phyloP scores from a whole-genome alignment of 2,888 invertebrate genomes.

The Tuberolachnus salignus region DNA sequence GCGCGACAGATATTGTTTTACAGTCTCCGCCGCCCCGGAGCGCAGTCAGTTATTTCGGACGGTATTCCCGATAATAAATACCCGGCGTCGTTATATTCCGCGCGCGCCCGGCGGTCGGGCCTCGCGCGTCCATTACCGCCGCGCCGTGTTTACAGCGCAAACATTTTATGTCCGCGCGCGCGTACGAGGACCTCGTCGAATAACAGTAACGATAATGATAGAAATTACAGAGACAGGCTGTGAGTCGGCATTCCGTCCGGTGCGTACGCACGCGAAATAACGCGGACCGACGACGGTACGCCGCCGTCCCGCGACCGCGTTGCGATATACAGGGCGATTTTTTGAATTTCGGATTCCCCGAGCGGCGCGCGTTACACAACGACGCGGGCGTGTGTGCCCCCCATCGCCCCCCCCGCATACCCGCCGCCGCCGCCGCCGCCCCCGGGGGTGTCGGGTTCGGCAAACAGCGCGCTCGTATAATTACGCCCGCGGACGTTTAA shows the following conservation, averaged over 20 bases:
- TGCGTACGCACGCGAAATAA: no score
- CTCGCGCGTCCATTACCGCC: constrained; percentile 37
- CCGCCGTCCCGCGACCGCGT: not conserved
- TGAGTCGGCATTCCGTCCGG: not conserved
- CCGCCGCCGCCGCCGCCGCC: no score
- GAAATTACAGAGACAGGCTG: not conserved
- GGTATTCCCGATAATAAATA: constrained; percentile 30
- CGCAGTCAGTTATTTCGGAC: no score
- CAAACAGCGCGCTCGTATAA: no score
- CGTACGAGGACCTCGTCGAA: not conserved
- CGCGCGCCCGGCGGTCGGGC: not conserved
- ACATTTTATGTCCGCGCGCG: constrained; percentile 18
- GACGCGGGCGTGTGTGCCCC: not conserved
- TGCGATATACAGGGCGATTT: not conserved
- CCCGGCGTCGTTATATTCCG: constrained; percentile 31
- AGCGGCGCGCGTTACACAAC: not conserved
- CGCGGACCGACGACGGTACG: no score
- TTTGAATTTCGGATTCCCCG: not conserved
- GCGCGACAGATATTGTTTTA: no score
- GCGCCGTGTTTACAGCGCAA: constrained; percentile 37
- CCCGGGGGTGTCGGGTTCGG: no score
- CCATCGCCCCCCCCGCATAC: no score
- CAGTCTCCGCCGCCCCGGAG: no score
- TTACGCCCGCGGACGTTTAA: no score
- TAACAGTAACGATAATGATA: not conserved